These are phyloP conservation scores for Sturnira hondurensis DNA, from an alignment of 2,113 vertebrate genomes.

Conservation along the genomic window DNA sequence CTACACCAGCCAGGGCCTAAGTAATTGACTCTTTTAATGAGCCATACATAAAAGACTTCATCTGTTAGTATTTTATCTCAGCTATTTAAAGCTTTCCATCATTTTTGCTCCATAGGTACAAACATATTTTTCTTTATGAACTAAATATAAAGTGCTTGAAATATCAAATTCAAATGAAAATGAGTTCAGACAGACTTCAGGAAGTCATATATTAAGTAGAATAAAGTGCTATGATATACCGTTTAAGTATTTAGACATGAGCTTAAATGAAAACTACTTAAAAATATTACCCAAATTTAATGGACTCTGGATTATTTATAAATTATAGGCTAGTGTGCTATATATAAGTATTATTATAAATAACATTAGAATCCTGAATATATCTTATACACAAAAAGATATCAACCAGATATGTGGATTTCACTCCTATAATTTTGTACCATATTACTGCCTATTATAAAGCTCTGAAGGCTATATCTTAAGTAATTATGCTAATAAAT, in stretches of 20 bases:
- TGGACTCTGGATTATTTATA: slow-evolving; percentile 33
- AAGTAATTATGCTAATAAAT: not conserved
- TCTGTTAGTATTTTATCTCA: not conserved
- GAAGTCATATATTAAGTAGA: not conserved
- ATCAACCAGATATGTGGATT: not conserved
- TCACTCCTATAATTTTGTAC: not conserved
- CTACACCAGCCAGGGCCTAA: too few species aligned
- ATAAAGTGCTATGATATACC: slow-evolving; percentile 2
- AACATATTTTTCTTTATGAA: not conserved
- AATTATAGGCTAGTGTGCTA: not conserved
- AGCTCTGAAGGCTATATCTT: not conserved
- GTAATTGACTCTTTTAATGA: not conserved
- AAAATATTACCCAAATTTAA: slow-evolving; percentile 61
- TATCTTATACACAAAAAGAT: not conserved
- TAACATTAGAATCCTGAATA: not conserved
- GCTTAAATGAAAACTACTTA: slow-evolving; percentile 40
- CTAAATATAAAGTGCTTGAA: not conserved
- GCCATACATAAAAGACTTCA: not conserved
- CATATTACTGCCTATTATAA: not conserved
- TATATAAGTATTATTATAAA: slow-evolving; percentile 29
- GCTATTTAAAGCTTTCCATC: not conserved
- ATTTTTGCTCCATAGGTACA: not conserved
- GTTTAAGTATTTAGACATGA: slow-evolving; percentile 47
- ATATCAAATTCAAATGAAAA: not conserved
- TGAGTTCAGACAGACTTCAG: not conserved